Evolutionary conservation across 2,797 vertebrate genomes (phyloP), one percentile per base, ranked within the genome.

Genomic region (Sciurus carolinensis): DNA sequence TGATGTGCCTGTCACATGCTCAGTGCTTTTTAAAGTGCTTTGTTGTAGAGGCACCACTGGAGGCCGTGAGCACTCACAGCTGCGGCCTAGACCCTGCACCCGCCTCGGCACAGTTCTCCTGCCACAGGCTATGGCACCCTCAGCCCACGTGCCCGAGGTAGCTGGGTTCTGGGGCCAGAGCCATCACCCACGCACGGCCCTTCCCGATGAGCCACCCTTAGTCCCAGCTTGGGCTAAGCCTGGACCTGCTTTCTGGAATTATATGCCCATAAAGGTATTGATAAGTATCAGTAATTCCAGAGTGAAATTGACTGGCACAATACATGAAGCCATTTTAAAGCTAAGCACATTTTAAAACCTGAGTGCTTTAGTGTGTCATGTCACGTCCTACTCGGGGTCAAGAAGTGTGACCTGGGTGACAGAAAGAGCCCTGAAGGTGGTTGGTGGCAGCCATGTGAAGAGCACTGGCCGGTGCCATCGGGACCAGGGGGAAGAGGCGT

Each of bases 1-100:
- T 22, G 52, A 2, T 0, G 0, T 7, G 18, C 26, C 69, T 69
- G 18, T 57, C 59, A 2, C 9, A 0, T 7, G 8, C 64, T 20
- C 26, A 69, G 20, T 6, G 14, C 44, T 44, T 44, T 39, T 66
- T 47, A 14, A 33, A 18, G 64, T 36, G 28, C 82, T 73, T 57
- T 47, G 18, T 44, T 30, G 52, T 18, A 22, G 71, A 39, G 42
- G 39, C 13, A 44, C 13, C 24, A 57, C 77, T 67, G 33, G 24
- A 7, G 4, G 5, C 66, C 4, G 12, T 12, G n/a, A 44, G 54
- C 36, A 36, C 24, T 17, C 17, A 13, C 26, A 8, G 52, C 50
- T 57, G 7, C 50, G 36, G 6, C 69, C 59, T 4, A 47, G 47
- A 30, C 66, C 44, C 15, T 12, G 36, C 42, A 30, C 26, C 28